A percentile compares a stretch with the other conserved stretches of the same genome.
Evolutionary conservation across 2,888 invertebrate genomes (phyloP).

Genomic region (Cryptops parisi): DNA sequence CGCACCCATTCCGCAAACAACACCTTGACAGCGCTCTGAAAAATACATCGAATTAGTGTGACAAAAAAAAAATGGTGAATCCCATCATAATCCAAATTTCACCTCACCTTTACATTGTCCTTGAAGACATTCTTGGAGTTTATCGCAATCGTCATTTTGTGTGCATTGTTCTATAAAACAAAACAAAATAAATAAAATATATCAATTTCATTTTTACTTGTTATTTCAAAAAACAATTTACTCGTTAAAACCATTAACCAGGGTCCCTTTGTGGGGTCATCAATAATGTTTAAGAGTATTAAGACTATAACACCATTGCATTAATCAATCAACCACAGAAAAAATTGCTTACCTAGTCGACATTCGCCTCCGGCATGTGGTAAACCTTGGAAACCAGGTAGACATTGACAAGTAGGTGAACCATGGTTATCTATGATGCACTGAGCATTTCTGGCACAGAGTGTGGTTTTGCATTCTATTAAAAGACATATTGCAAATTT

Average conservation of each 20-base stretch:
- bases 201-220: no score
- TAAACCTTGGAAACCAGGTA: slow-evolving; percentile 72
- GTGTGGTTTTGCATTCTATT: slow-evolving; percentile 26
- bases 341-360: slow-evolving; percentile 21
- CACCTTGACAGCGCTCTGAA: slow-evolving; percentile 61
- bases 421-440: slow-evolving; percentile 68
- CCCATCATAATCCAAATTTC: no score
- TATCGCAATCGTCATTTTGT: slow-evolving; percentile 22
- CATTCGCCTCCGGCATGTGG: slow-evolving; percentile 84
- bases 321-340: no score
- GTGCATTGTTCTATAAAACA: slow-evolving; percentile 10
- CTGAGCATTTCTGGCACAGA: slow-evolving; percentile 29
- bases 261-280: no score
- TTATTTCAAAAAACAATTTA: no score
- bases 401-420: slow-evolving; percentile 67
- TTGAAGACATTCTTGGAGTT: slow-evolving; percentile 47
- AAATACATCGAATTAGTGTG: not conserved
- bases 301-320: no score
- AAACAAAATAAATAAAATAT: no score
- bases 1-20: slow-evolving; percentile 77
- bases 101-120: slow-evolving; percentile 67
- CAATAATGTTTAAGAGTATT: no score
- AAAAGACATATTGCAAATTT: not conserved
- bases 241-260: no score
- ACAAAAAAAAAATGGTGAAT: not conserved